Base-by-base conservation (phyloP, 2,888 invertebrate genomes). In the Sminthurides aquaticus region DNA sequence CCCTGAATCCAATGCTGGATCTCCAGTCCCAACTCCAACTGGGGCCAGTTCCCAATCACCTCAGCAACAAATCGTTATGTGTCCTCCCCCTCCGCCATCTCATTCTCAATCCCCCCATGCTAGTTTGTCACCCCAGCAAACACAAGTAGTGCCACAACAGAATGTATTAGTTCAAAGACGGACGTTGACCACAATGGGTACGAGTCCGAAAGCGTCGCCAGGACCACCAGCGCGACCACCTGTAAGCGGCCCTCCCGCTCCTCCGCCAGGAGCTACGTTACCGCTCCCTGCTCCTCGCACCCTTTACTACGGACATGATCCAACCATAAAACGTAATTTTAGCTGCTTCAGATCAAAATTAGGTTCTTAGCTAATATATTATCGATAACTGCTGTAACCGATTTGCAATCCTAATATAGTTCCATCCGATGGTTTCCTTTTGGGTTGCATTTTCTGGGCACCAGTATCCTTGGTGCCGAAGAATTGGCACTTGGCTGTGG, bases 241-340 rank as follows among this genome's bases (percentile, higher is more conserved):
- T 2, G 64, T 63, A 1, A 68, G 68, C 28, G 60, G 68, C 57
- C 57, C 74, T 52, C 27, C 71, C 20, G 60, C 72, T 29, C 65
- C 73, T 28, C 76, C 73, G 62, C 70, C 75, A 2, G 69, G 75
- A 3, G 54, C 69, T 3, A 73, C 75, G 24, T 65, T 73, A 56
- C 64, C 74, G 65, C 56, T 69, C 67, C 65, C 74, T 65, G 62
- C 67, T 57, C 74, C 65, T 61, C 73, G 70, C 63, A 84, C 87
- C 18, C 90, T 91, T 76, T 93, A 91, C 79, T 92, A 90, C 79
- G 93, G 95, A 0, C 95, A 96, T 81, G 95, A 95, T 80, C 92
- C 92, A 15, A 90, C 90, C 78, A 81, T 93, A 57, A 92, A 91
- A 81, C 77, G 84, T 84, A 76, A 75, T 78, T n/a, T n/a, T n/a